Conservation (phyloP, 2,113 vertebrate species). For the Sphaerodactylus townsendi region DNA sequence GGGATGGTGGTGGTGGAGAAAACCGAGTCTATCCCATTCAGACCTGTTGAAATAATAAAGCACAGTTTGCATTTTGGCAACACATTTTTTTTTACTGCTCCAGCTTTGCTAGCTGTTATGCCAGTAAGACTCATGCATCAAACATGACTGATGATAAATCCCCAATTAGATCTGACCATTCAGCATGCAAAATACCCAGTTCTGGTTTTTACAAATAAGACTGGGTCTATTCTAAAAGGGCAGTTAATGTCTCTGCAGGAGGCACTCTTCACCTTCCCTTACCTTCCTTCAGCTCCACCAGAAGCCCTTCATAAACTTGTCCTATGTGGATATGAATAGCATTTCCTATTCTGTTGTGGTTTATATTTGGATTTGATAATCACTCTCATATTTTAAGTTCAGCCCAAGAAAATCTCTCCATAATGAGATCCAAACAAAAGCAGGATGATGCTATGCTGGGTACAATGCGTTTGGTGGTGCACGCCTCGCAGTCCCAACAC, state of each 20-base stretch:
- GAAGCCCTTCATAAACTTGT: constrained; percentile 7
- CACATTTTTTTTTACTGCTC: background rate
- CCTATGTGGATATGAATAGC: constrained; percentile 10
- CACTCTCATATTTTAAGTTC: constrained; percentile 14
- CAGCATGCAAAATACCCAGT: background rate
- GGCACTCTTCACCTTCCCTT: background rate
- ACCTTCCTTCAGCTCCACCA: constrained; percentile 9
- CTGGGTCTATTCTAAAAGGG: background rate
- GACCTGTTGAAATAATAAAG: background rate
- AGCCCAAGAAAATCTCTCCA: background rate
- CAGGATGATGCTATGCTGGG: background rate
- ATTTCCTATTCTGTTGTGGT: constrained; percentile 17
- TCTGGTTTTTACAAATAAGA: constrained; percentile 1
- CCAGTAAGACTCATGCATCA: background rate
- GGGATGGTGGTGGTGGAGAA: too few relatives aligned
- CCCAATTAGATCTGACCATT: background rate
- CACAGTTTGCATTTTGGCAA: background rate
- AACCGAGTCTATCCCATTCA: background rate
- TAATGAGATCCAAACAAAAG: constrained; percentile 13
- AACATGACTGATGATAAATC: background rate
- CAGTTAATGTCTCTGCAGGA: background rate
- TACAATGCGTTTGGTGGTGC: background rate
- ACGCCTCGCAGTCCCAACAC: background rate
- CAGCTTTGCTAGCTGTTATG: background rate
- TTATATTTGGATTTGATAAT: constrained; percentile 33